Percentiles rank a stretch among this genome's conserved stretches.
Conservation (phyloP, 2,888 invertebrate genomes). For the Scrobipalpa atriplicella region DNA sequence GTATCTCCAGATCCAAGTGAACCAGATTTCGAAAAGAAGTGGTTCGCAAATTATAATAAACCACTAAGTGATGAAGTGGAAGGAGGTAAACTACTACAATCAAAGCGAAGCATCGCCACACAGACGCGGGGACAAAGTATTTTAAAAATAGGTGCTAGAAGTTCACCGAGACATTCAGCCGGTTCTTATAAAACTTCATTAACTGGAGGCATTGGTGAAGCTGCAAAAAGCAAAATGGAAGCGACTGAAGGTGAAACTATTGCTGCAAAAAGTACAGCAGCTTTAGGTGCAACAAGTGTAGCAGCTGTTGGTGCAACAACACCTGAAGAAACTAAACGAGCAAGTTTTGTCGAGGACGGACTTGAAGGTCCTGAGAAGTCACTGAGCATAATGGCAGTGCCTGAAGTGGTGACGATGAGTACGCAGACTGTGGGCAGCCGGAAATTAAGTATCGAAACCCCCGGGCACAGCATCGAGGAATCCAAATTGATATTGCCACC, state of each 20-base stretch:
- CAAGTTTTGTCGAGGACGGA: background rate
- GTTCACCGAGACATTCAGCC: background rate
- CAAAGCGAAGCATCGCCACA: background rate
- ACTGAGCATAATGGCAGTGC: no score
- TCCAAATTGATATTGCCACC: background rate
- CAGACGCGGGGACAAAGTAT: background rate
- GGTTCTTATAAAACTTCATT: background rate
- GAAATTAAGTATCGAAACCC: background rate
- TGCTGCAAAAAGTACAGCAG: background rate
- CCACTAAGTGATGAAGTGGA: background rate
- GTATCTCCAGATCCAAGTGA: conserved; percentile 66
- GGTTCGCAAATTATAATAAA: conserved; percentile 68
- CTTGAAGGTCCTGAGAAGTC: background rate
- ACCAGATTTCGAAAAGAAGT: conserved; percentile 71
- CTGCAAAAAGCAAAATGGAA: no score
- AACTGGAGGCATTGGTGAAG: background rate
- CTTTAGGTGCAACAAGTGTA: background rate
- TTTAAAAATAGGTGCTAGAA: background rate
- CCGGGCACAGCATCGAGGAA: background rate
- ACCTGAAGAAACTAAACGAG: background rate
- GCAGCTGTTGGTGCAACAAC: background rate
- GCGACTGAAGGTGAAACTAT: background rate
- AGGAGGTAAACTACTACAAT: background rate
- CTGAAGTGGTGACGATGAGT: background rate
- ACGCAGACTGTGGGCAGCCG: background rate